These are phyloP conservation scores for Dysmachus trigonus DNA, from an alignment of 2,888 invertebrate species.

Conservation along the genomic window DNA sequence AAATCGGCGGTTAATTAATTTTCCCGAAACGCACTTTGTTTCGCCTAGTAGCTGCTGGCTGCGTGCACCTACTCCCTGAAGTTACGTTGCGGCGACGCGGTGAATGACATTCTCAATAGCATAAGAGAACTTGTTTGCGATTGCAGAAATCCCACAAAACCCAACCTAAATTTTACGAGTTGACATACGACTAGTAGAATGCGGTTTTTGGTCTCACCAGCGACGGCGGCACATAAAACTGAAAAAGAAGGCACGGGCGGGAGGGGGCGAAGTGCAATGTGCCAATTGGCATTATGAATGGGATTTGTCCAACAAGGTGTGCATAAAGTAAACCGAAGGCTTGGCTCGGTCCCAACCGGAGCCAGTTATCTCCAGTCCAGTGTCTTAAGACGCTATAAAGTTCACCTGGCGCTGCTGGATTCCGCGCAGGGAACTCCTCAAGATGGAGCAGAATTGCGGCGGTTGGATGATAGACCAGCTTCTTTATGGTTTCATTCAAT, in stretches of 20 bases:
- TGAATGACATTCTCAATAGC: constrained; percentile 44
- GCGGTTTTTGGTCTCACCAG: constrained; percentile 4
- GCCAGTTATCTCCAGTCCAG: background rate
- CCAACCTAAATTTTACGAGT: constrained; percentile 33
- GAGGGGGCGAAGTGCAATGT: background rate
- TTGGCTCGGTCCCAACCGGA: background rate
- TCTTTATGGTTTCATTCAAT: background rate
- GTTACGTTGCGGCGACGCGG: background rate
- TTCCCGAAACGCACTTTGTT: background rate
- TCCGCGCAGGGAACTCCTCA: background rate
- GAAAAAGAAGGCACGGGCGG: background rate
- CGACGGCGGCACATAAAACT: background rate
- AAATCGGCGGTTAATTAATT: background rate
- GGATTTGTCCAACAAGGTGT: constrained; percentile 5
- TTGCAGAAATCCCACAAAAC: constrained; percentile 43
- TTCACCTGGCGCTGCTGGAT: background rate
- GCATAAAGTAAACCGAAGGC: background rate
- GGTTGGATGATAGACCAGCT: background rate
- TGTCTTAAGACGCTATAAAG: background rate
- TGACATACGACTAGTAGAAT: constrained; percentile 25
- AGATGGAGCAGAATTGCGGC: background rate
- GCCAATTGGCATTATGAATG: constrained; percentile 41
- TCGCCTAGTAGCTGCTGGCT: background rate
- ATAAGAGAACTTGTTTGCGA: constrained; percentile 20
- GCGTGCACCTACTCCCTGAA: background rate